Base-by-base conservation (phyloP, 2,888 invertebrate species). In the Timema podura region DNA sequence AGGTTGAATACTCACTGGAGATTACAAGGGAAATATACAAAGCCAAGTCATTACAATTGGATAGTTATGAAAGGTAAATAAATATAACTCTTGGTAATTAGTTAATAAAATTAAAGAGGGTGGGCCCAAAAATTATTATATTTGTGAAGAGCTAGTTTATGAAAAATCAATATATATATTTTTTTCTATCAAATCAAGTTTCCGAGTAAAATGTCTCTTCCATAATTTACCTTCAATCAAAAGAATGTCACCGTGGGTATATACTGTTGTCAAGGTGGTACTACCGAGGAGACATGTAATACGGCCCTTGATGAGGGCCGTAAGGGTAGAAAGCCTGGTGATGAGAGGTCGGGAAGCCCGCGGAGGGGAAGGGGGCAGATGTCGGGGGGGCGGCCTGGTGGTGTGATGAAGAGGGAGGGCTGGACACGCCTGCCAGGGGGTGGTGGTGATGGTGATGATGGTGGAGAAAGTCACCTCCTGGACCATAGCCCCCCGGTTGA, bases 221-320 rank as follows among this genome's bases (percentile, higher is more conserved):
- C 30, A 30, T 30, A 30, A 30, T 30, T 30, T 30, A 30, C 30
- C 30, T 30, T 30, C 30, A 30, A 30, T 30, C 30, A 30, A 30
- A 30, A 30, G 30, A 30, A 30, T 30, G 1, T 30, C 30, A 30
- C 3, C 30, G 30, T 30, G 30, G 30, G 30, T 30, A 30, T 2
- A 30, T 30, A 30, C 9, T 11, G 16, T 65, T 65, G 51, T 11
- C 11, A 45, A 15, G 13, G 64, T 44, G n/a, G 45, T 49, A 64
- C 69, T 71, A 72, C 67, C 74, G 70, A 2, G 74, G 74, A 8
- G 74, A 68, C 74, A 74, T 74, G 64, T 74, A 74, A 49, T 74
- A 74, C 5, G 74, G 70, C 0, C 72, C 71, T 54, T 74, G 74
- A 16, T 71, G 74, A 1, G 72, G 74, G 6, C 73, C 74, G 48